These are phyloP conservation scores for Acinonyx jubatus DNA, from an alignment of 2,113 vertebrate species.

Conservation along the genomic window DNA sequence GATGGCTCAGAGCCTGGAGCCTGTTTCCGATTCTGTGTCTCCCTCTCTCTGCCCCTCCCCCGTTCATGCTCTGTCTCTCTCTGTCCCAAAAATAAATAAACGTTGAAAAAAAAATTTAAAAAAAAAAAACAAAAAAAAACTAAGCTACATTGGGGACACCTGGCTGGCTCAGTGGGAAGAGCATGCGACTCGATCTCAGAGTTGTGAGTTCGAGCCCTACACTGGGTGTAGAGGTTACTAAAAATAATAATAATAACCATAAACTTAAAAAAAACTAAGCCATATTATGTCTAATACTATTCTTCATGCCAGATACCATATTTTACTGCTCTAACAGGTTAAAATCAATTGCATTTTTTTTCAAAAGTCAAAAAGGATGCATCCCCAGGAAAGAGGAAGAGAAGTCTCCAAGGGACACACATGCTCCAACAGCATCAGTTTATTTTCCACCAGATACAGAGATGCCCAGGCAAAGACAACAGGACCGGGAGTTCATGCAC, in stretches of 20 bases:
- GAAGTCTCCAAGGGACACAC: too few species aligned
- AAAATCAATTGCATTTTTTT: not conserved
- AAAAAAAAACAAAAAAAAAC: not conserved
- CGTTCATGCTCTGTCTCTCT: too few species aligned
- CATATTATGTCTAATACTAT: not conserved
- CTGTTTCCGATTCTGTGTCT: too few species aligned
- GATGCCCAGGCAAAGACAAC: fast-evolving
- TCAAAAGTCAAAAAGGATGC: not conserved
- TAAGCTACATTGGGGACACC: not conserved
- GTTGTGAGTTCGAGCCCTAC: not conserved
- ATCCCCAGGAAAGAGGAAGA: not conserved
- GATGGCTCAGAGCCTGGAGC: too few species aligned
- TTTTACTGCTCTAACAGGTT: not conserved
- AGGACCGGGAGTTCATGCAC: too few species aligned
- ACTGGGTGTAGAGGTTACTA: not conserved
- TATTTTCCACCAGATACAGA: not conserved
- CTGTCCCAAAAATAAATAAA: too few species aligned
- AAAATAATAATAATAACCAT: not conserved
- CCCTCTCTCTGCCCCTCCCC: too few species aligned
- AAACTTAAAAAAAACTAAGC: not conserved
- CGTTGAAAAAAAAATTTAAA: too few species aligned
- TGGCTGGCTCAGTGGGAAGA: not conserved
- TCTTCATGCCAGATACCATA: not conserved
- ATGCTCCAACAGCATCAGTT: too few species aligned
- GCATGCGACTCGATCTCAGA: not conserved